Conservation (phyloP, 92 coral and sea anemone species). For the Umimayanthus chanpuru region DNA sequence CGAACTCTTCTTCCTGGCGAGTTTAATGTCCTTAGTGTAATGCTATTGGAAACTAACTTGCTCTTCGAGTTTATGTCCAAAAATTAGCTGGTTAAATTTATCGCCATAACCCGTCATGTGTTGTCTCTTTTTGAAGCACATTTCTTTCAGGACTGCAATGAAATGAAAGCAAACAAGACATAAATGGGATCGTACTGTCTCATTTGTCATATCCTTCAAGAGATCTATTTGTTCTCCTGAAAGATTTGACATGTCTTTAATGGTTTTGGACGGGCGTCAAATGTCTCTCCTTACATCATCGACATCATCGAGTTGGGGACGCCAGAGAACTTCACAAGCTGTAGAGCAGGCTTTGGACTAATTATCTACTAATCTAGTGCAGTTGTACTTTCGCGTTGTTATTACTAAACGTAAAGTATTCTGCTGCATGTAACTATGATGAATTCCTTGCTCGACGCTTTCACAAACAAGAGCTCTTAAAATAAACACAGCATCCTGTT, state of each 20-base stretch:
- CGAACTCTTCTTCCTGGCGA: constrained; percentile 11
- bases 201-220: constrained; percentile 43
- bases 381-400: not conserved
- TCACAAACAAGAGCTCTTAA: constrained; percentile 9
- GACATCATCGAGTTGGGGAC: not conserved
- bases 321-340: not conserved
- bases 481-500: constrained; percentile 41
- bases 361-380: not conserved
- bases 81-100: constrained; percentile 1
- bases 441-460: not conserved
- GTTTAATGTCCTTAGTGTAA: not conserved
- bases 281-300: constrained; percentile 18
- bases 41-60: not conserved
- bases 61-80: not conserved
- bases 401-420: not conserved
- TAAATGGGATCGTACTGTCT: constrained; percentile 36
- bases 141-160: constrained; percentile 44
- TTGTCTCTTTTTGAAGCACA: constrained; percentile 37
- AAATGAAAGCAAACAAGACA: constrained; percentile 45
- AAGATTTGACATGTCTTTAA: constrained; percentile 45
- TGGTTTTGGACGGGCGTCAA: constrained; percentile 46
- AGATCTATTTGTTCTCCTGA: constrained; percentile 46
- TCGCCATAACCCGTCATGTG: constrained; percentile 1
- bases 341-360: not conserved
- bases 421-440: no score